Base-by-base conservation (phyloP, 2,113 vertebrate species). In the Pteruthius melanotis region DNA sequence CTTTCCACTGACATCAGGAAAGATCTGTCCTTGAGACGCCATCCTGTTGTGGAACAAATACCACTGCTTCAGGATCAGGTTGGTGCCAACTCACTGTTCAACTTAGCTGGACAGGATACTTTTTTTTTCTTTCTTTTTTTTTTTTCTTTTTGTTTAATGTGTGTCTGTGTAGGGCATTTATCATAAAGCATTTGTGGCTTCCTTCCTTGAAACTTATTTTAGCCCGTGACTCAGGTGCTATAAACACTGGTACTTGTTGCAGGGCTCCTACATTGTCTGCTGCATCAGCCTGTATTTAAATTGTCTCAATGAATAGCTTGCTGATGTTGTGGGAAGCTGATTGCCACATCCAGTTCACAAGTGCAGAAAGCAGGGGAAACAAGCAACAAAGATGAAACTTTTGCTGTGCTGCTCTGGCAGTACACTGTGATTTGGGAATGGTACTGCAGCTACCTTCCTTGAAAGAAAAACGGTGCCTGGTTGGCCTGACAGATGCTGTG, bases 151-250 rank as follows among this genome's bases (percentile, higher is more conserved):
- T 22, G 54, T 27, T 59, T 27, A 13, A 2, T 44, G 27, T 35
- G 50, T 17, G 5, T 61, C 70, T 28, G 5, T 56, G 22, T 60
- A 47, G 61, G 18, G 22, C n/a, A 71, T 68, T 94, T 90, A 87
- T 65, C 53, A 82, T 64, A 76, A 85, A 72, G 22, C 22, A 20
- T 72, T 80, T 83, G 37, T 83, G 69, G 40, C 20, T 94, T 96
- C 90, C 94, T 96, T 96, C 83, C 90, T 93, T 90, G 45, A 68
- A 69, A 49, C 65, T 90, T 93, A 83, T 90, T 96, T 96, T 95
- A 96, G 53, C 28, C 15, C 2, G 6, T 97, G 95, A 94, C 57
- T 95, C 81, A 86, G 82, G 66, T 6, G 1, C 66, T 85, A 37
- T 90, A 97, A 94, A 93, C 82, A 69, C 28, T 72, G 31, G 23